A percentile compares a stretch with the other conserved stretches of the same genome.
Evolutionary conservation across 2,888 invertebrate species (phyloP).

Genomic region (Rhorus exstirpatorius): DNA sequence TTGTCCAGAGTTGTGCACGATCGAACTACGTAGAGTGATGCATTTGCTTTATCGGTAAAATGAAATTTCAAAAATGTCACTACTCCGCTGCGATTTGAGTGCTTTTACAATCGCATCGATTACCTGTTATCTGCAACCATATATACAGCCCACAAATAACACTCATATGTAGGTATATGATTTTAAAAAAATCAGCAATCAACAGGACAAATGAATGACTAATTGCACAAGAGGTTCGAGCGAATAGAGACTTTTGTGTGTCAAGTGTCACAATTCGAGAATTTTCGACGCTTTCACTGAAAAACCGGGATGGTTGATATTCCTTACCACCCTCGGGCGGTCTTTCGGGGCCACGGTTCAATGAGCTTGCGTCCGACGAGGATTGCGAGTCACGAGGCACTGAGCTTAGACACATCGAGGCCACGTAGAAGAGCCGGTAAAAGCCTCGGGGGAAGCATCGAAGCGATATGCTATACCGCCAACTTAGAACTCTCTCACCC

Average conservation of each 20-base stretch:
- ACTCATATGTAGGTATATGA: no score
- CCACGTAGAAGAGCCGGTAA: slow-evolving; percentile 78
- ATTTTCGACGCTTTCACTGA: slow-evolving; percentile 26
- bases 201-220: neutral
- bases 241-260: neutral
- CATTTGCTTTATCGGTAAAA: neutral
- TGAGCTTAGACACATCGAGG: slow-evolving; percentile 83
- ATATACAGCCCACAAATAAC: slow-evolving; percentile 11
- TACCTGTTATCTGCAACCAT: slow-evolving; percentile 47
- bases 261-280: slow-evolving; percentile 9
- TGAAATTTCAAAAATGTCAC: neutral
- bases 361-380: slow-evolving; percentile 78
- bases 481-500: slow-evolving; percentile 67
- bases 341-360: slow-evolving; percentile 64
- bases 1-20: neutral
- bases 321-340: slow-evolving; percentile 58
- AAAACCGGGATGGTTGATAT: slow-evolving; percentile 51
- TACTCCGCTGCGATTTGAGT: neutral
- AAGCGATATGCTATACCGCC: slow-evolving; percentile 50
- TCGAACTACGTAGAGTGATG: neutral
- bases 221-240: neutral
- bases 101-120: slow-evolving; percentile 35
- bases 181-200: no score
- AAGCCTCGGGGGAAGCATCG: slow-evolving; percentile 76
- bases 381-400: slow-evolving; percentile 83